Evolutionary conservation across 30 jellyfish, hydroid and myxozoan genomes (phyloP).

Genomic region (Aurelia sp.): DNA sequence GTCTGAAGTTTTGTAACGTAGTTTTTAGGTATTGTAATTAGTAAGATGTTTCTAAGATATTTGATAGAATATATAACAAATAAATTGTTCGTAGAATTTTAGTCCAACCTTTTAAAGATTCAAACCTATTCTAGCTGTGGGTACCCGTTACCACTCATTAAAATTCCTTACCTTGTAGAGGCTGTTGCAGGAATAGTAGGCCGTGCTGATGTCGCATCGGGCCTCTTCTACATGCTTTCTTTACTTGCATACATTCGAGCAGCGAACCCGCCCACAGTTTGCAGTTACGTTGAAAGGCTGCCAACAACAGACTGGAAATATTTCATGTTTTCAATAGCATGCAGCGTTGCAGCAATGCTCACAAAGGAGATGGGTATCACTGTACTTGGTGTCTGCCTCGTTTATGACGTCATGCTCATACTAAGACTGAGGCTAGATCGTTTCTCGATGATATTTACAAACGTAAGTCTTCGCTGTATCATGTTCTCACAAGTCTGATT

Average conservation of each 20-base stretch:
- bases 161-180: constrained; percentile 52
- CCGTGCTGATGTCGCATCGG: constrained; percentile 93
- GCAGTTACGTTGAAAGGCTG: neutral
- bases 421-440: constrained; percentile 45
- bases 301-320: constrained; percentile 28
- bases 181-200: constrained; percentile 99
- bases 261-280: neutral
- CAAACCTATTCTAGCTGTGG: no score
- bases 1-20: no score
- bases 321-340: constrained; percentile 48
- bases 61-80: no score
- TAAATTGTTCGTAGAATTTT: no score
- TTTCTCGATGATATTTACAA: constrained; percentile 10
- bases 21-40: no score
- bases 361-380: constrained; percentile 94
- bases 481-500: no score
- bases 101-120: no score
- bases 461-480: constrained; percentile 29
- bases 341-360: constrained; percentile 62
- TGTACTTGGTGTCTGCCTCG: constrained; percentile 79
- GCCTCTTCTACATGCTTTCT: constrained; percentile 75
- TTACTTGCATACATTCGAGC: constrained; percentile 62
- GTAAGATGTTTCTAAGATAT: no score
- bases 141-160: no score
- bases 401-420: constrained; percentile 68